A percentile compares a stretch with the other conserved stretches of the same genome.
These are phyloP conservation scores for Meloidogyne chitwoodi DNA, from an alignment of 1,140 invertebrate species.

Conservation along the genomic window DNA sequence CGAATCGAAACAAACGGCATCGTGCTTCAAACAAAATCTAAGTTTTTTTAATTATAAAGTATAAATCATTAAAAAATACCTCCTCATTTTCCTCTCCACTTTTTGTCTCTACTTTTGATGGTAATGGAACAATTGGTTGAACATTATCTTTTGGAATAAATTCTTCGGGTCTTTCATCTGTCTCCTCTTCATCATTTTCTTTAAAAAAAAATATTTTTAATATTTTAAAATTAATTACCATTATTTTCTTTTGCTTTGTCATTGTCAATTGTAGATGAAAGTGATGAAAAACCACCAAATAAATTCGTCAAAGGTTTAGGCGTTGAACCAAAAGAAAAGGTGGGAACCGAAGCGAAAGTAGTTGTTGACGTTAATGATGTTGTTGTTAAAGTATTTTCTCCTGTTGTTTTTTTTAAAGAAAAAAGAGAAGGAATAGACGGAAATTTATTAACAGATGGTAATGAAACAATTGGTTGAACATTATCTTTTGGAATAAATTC, in stretches of 20 bases:
- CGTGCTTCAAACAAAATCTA: conserved; percentile 43
- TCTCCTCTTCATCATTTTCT: conserved; percentile 13
- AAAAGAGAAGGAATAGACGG: too few relatives aligned
- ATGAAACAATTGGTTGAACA: conserved; percentile 62
- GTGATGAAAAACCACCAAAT: not conserved
- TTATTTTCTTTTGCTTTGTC: not conserved
- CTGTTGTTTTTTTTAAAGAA: too few relatives aligned
- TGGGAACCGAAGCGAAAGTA: not conserved
- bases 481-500: conserved; percentile 37
- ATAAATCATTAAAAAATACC: conserved; percentile 11
- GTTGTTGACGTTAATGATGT: not conserved
- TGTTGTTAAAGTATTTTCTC: too few relatives aligned
- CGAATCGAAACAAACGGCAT: conserved; percentile 47
- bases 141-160: conserved; percentile 52
- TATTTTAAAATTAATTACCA: not conserved
- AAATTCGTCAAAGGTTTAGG: not conserved
- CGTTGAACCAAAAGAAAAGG: not conserved
- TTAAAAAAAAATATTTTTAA: not conserved
- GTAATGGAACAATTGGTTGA: conserved; percentile 62
- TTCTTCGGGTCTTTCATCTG: conserved; percentile 26
- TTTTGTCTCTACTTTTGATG: conserved; percentile 57
- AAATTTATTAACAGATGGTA: conserved; percentile 53
- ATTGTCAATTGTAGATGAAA: not conserved
- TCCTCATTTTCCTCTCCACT: conserved; percentile 54
- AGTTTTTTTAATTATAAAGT: not conserved